A percentile compares a stretch with the other conserved stretches of the same genome.
These are phyloP conservation scores for Hydractinia symbiolongicarpus DNA, from an alignment of 30 jellyfish, hydroid and myxozoan genomes.

Conservation along the genomic window DNA sequence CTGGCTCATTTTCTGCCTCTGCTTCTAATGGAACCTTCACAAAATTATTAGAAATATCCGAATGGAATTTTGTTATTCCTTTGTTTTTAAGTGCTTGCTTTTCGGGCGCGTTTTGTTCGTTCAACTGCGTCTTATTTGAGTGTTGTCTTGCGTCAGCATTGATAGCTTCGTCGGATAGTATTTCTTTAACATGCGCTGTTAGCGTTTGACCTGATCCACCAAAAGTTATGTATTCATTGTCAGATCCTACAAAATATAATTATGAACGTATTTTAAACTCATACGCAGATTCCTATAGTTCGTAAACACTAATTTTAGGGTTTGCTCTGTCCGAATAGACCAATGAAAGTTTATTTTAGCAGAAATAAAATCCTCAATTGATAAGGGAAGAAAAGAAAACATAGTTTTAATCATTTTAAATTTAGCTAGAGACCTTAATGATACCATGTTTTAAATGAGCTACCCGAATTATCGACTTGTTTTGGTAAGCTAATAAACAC, in stretches of 20 bases:
- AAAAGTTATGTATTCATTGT: slow-evolving; percentile 21
- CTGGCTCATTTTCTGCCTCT: slow-evolving; percentile 15
- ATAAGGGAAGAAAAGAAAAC: no score
- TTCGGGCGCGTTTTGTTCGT: not conserved
- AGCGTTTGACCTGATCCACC: slow-evolving; percentile 28
- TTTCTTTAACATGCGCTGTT: slow-evolving; percentile 16
- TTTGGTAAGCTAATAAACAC: no score
- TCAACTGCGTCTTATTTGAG: not conserved
- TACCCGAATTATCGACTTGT: no score
- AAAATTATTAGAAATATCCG: not conserved
- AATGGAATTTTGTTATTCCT: not conserved
- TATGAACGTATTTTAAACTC: not conserved
- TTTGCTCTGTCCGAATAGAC: no score
- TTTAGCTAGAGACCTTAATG: not conserved
- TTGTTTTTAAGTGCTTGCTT: not conserved
- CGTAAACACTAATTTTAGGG: no score
- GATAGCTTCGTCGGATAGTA: slow-evolving; percentile 1
- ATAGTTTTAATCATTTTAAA: no score
- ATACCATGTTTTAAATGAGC: no score
- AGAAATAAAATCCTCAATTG: no score
- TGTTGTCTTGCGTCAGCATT: not conserved
- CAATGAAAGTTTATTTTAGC: no score
- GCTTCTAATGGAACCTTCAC: slow-evolving; percentile 12
- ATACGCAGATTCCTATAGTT: no score
- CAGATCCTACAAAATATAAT: slow-evolving; percentile 11